Evolutionary conservation across 2,888 invertebrate species (phyloP).

Genomic region (Aphidoletes aphidimyza): DNA sequence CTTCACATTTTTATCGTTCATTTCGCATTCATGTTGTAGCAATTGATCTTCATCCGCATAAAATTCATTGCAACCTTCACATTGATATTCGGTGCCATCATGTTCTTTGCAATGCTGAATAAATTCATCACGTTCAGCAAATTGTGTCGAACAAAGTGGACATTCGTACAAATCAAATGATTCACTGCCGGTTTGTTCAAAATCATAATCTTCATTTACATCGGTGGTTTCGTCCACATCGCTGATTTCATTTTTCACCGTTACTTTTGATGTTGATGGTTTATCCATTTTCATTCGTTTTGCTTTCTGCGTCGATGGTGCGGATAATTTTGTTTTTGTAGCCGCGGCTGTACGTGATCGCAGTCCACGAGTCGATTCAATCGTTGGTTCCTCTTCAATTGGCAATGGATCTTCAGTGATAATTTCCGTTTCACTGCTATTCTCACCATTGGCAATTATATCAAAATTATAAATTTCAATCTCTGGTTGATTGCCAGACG

Average conservation of each 20-base stretch:
- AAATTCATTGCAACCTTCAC: background rate
- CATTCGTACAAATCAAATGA: slow-evolving; percentile 47
- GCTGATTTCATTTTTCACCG: background rate
- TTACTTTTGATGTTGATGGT: background rate
- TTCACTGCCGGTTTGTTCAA: background rate
- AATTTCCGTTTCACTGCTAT: background rate
- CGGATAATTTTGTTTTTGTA: background rate
- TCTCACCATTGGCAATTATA: background rate
- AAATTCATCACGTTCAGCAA: background rate
- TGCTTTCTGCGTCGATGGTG: background rate
- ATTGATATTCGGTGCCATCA: slow-evolving; percentile 25
- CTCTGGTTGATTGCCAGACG: background rate
- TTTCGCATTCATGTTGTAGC: slow-evolving; percentile 10
- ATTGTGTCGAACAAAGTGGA: slow-evolving; percentile 5
- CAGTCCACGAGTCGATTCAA: background rate
- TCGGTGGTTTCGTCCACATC: background rate
- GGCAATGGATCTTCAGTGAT: background rate
- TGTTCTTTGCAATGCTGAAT: slow-evolving; percentile 28
- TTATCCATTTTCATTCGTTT: too few relatives aligned
- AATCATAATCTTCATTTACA: background rate
- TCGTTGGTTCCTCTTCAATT: background rate
- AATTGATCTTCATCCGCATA: background rate
- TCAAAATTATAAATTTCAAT: slow-evolving; percentile 26
- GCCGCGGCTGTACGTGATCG: background rate
- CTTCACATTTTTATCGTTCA: background rate